Percentiles rank a stretch among this genome's conserved stretches.
Conservation (phyloP, 2,113 vertebrate genomes). For the Bubo blakistoni region DNA sequence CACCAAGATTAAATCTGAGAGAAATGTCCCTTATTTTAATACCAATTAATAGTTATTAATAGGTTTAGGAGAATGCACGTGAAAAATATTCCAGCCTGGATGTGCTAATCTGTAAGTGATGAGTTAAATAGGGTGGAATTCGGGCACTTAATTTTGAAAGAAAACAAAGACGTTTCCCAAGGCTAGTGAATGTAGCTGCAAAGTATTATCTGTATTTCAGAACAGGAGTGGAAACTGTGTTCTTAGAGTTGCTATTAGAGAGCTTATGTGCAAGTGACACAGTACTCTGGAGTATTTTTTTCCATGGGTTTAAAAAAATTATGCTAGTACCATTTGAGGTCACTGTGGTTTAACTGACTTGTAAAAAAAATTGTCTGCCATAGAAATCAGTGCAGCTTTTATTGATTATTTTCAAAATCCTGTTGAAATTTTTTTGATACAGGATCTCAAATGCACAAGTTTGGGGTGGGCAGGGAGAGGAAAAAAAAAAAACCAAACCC, state of each 20-base stretch:
- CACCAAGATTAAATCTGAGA: background rate
- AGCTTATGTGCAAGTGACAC: background rate
- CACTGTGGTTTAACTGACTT: background rate
- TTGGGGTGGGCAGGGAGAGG: rapidly evolving
- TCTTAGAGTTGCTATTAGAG: background rate
- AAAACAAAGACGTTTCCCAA: background rate
- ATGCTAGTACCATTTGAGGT: background rate
- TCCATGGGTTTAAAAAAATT: background rate
- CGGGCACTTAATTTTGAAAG: background rate
- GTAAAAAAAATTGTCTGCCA: background rate
- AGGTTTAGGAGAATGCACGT: background rate
- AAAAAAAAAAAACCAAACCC: too few relatives aligned
- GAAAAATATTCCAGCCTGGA: background rate
- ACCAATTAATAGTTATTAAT: background rate
- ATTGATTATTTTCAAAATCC: background rate
- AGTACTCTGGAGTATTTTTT: background rate
- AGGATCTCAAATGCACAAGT: background rate
- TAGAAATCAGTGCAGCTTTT: background rate
- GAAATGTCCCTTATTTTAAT: background rate
- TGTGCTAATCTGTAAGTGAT: background rate
- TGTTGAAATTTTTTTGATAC: background rate
- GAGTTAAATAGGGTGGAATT: background rate
- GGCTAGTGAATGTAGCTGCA: background rate
- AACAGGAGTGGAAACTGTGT: background rate
- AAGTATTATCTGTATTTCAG: background rate